Evolutionary conservation across 2,888 invertebrate genomes (phyloP).

Genomic region (Galeopsomyia nigrocyanea): DNA sequence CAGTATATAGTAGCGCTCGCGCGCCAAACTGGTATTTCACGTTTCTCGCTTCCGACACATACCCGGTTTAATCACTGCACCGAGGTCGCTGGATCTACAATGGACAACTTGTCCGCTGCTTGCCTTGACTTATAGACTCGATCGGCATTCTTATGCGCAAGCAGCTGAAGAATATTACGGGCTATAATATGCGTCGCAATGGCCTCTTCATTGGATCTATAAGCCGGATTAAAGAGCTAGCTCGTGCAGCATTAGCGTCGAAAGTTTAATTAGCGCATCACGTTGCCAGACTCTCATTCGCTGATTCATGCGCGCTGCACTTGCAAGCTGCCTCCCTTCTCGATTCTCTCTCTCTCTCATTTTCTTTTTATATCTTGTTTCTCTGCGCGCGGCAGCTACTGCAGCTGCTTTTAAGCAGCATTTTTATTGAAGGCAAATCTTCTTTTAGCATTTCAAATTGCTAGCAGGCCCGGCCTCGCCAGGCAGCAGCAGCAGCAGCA

Average conservation of each 20-base stretch:
- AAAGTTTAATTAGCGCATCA: slow-evolving; percentile 68
- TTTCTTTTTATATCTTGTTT: no score
- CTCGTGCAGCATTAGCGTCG: slow-evolving; percentile 57
- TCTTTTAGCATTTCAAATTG: slow-evolving; percentile 6
- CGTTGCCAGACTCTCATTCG: slow-evolving; percentile 55
- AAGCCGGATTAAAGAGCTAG: background rate
- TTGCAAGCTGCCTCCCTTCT: background rate
- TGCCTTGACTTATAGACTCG: no score
- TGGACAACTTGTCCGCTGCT: slow-evolving; percentile 16
- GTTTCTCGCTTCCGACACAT: slow-evolving; percentile 36
- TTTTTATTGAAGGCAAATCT: background rate
- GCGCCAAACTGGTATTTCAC: slow-evolving; percentile 38
- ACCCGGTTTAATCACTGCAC: slow-evolving; percentile 39
- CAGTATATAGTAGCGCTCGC: background rate
- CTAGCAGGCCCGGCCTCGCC: no score
- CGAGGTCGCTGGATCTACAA: slow-evolving; percentile 1
- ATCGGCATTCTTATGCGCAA: no score
- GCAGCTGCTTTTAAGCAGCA: no score
- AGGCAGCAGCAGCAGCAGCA: background rate
- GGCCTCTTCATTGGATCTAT: slow-evolving; percentile 7
- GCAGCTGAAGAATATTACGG: no score
- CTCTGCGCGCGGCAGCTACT: background rate
- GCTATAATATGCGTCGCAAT: background rate
- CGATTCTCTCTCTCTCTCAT: no score
- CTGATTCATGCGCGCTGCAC: slow-evolving; percentile 56